These are phyloP conservation scores for Loriculus beryllinus DNA, from an alignment of 2,797 vertebrate genomes.

Conservation along the genomic window DNA sequence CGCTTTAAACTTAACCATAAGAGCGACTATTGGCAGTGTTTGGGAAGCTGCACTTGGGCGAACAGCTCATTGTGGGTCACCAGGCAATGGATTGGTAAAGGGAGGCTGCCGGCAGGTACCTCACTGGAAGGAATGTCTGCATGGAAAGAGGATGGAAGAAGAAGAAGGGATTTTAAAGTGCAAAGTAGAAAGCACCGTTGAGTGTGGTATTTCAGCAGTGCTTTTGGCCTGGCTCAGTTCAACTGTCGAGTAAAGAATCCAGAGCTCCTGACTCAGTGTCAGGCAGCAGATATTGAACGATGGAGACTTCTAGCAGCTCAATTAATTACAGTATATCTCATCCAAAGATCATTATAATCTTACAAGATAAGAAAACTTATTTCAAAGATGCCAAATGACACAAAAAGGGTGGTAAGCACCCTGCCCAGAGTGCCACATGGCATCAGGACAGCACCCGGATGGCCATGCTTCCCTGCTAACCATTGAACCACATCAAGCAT, in stretches of 20 bases:
- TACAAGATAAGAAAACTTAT: not conserved
- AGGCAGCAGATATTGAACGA: not conserved
- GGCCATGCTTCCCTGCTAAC: not conserved
- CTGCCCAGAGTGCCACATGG: not conserved
- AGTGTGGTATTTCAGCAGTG: not conserved
- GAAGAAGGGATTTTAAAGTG: not conserved
- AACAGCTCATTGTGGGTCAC: not conserved
- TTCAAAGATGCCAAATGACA: not conserved
- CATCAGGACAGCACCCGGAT: not conserved
- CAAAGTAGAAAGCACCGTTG: not conserved
- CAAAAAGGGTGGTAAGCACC: not conserved
- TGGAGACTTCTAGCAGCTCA: not conserved
- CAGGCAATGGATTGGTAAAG: not conserved
- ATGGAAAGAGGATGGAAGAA: not conserved
- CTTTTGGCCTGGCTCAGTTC: not conserved
- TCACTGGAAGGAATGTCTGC: not conserved
- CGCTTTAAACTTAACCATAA: not conserved
- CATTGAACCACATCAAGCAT: not conserved
- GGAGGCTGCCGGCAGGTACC: not conserved
- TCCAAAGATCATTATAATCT: not conserved
- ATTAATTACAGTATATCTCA: not conserved
- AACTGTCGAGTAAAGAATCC: not conserved
- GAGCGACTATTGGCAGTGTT: rapidly evolving
- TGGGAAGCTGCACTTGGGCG: rapidly evolving
- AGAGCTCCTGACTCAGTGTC: not conserved